Base-by-base conservation (phyloP, 92 coral and sea anemone species). In the Anthopleura xanthogrammica region DNA sequence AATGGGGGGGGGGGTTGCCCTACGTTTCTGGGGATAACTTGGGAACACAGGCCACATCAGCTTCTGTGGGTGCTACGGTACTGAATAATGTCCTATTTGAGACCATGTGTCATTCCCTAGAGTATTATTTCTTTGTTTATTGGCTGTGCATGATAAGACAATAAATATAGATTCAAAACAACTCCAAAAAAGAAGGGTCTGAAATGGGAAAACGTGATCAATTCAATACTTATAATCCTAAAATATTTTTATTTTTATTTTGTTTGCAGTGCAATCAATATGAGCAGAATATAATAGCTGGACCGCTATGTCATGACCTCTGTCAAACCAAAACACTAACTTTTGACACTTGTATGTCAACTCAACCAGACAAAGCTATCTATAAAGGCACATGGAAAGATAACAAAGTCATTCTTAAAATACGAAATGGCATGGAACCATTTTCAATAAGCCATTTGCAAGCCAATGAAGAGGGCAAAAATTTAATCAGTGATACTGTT, bases 401-500 rank as follows among this genome's bases (percentile, higher is more conserved):
- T 62, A 70, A 70, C 41, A 66, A 81, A 70, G 65, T 81, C 12
- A 70, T 81, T 2, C 39, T 77, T 55, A 77, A 77, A 77, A 68
- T 68, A 68, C 74, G 42, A 7, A 68, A 68, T 36, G 16, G 17
- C 3, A 29, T 23, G 22, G 46, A 36, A 29, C 29, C 74, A 23
- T 12, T 29, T 68, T 68, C 74, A 23, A 29, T 23, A 29, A 29
- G 19, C 9, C 79, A 76, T 42, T 76, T 76, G 13, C 57, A 76
- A 52, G 42, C 65, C 23, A 14, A 80, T 41, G 52, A 80, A 8
- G 86, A 76, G 13, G 22, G 1, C 75, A 56, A 20, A 58, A 75
- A 80, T 78, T 46, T 56, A 2, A 81, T 91, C 60, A 39, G 76
- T 13, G 17, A 52, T 19, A 41, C 73, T 14, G 89, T 91, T 42